Evolutionary conservation across 2,888 invertebrate species (phyloP), one percentile per base, ranked within the genome.

Genomic region (Apamea anceps): DNA sequence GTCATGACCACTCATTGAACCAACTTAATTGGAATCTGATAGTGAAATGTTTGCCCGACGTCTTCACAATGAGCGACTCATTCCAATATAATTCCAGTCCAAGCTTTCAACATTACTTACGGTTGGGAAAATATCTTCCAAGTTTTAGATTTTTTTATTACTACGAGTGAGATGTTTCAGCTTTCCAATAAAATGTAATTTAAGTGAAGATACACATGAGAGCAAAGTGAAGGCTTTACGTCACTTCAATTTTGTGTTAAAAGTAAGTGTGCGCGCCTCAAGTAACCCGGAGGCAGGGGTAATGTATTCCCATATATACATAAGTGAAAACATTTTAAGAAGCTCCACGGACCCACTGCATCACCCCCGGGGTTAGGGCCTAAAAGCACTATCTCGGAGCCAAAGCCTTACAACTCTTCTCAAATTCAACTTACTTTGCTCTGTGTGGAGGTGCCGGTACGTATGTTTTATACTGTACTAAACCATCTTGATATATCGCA

Each of bases 401-500:
- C 96, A 96, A 96, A 96, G 97, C 96, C 96, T 96, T 96, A 96
- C 96, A 97, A 96, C 96, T 97, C 97, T 96, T 96, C 97, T 96
- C 96, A 95, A 97, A 97, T 97, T 96, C 97, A 95, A 96, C 96
- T 97, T 96, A 96, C 96, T 97, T 96, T 96, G 93, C 96, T 96
- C 95, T 93, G 93, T 93, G 94, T 94, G 92, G 93, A 96, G 95
- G 94, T 95, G 93, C 95, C 94, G 95, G 94, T 92, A 93, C 91
- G 91, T 92, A 93, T 94, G 92, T 92, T 90, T 86, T 92, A 83
- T 93, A 93, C 88, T 71, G 71, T 84, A 85, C 79, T 80, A 18
- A 85, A 70, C 54, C 51, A 62, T 85, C 89, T 95, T 95, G 94
- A 94, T 93, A 93, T 91, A 92, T 93, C 76, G 51, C 0, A 32